Evolutionary conservation across 92 coral and sea anemone species (phyloP).

Genomic region (Nematostella vectensis): DNA sequence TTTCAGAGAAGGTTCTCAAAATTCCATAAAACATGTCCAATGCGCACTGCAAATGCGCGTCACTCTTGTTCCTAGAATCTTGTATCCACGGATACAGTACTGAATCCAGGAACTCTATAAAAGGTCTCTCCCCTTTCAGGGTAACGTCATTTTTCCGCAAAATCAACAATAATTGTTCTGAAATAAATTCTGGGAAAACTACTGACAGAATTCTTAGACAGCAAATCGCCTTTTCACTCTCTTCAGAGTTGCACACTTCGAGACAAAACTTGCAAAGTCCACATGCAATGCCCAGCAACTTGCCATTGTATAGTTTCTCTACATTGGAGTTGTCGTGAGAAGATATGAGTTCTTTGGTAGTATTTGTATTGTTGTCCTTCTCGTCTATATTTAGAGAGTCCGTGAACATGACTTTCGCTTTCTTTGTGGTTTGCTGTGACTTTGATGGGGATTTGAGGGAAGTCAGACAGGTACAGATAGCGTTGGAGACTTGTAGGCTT

Average conservation of each 20-base stretch:
- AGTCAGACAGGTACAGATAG: constrained; percentile 21
- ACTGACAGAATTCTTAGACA: constrained; percentile 52
- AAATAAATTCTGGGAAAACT: constrained; percentile 55
- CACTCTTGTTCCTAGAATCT: constrained; percentile 5
- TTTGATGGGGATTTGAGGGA: constrained; percentile 39
- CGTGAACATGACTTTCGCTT: constrained; percentile 47
- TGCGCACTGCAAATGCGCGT: constrained; percentile 6
- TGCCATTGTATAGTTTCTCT: constrained; percentile 54
- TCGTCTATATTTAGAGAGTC: constrained; percentile 3
- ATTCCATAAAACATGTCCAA: constrained; percentile 48
- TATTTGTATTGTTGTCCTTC: background rate
- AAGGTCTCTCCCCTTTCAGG: no score
- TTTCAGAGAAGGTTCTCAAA: constrained; percentile 21
- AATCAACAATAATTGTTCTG: constrained; percentile 35
- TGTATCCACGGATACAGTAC: constrained; percentile 40
- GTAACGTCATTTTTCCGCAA: no score
- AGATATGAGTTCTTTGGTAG: background rate
- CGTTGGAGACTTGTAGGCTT: background rate
- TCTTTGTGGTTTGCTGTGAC: constrained; percentile 22
- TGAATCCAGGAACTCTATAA: constrained; percentile 27
- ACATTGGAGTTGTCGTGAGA: background rate
- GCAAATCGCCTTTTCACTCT: constrained; percentile 13
- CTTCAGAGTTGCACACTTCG: constrained; percentile 21
- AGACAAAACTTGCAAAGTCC: constrained; percentile 36
- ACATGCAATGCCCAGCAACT: constrained; percentile 48